Evolutionary conservation across 2,113 vertebrate species (phyloP), one percentile per base, ranked within the genome.

Genomic region (Mirounga angustirostris): DNA sequence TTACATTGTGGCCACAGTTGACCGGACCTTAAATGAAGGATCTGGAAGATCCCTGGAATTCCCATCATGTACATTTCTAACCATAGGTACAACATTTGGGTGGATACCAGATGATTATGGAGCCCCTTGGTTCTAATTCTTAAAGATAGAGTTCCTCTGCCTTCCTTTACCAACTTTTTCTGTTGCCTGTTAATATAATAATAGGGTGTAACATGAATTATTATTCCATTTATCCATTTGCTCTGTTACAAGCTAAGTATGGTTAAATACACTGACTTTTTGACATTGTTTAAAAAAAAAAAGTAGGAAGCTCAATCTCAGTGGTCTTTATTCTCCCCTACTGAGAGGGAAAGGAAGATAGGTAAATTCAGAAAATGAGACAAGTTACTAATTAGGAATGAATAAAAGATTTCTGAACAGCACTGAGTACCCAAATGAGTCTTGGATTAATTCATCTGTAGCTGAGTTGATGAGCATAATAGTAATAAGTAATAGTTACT

Each of bases 21-120:
- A 99, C 98, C 99, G 99, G 99, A 99, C 95, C 99, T 99, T n/a
- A 99, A 99, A 15, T 43, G 40, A 76, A 76, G 43, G 26, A 76
- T 76, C 40, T 46, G 13, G 14, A 76, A 76, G 26, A 76, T 76
- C 73, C 40, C 40, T 46, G 13, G 40, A 15, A 14, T 46, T 46
- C 24, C 73, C 24, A 16, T 76, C 73, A 28, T 46, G 24, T 76
- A 46, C 40, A 46, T 76, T 46, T 76, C 43, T 76, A 76, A 46
- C 43, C 33, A 10, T n/a, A 69, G 33, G 67, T n/a, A 69, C 67
- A 69, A 36, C 33, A 69, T 19, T 19, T 16, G 16, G 36, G 67
- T 19, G 33, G 67, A 69, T 69, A 33, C 33, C 73, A 76, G 73
- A 76, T 76, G 43, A 76, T 46, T 43, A 76, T 76, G 73, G 73